Percentiles rank a stretch among this genome's conserved stretches.
These are phyloP conservation scores for Oncorhynchus masou DNA, from an alignment of 2,113 vertebrate genomes.

Conservation along the genomic window DNA sequence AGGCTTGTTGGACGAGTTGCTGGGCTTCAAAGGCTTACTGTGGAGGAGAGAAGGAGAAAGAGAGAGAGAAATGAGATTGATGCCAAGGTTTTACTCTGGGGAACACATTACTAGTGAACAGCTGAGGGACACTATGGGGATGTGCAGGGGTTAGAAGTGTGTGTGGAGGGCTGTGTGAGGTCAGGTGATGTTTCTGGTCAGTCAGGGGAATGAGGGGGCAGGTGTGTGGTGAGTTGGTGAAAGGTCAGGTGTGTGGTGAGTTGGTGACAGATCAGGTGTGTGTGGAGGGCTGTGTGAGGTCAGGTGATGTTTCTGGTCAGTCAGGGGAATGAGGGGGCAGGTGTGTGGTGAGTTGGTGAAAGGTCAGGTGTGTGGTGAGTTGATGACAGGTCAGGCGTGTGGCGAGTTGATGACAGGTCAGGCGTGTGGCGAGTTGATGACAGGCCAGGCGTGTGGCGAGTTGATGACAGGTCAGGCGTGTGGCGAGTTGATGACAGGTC, in stretches of 20 bases:
- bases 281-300: too few species aligned
- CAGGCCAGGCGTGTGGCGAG: background rate
- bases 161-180: background rate
- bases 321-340: too few species aligned
- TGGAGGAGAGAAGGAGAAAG: background rate
- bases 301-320: too few species aligned
- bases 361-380: background rate
- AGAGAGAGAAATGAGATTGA: background rate
- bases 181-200: background rate
- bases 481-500: background rate
- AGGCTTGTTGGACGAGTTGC: constrained; percentile 76
- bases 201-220: background rate
- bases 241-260: background rate
- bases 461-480: background rate
- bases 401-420: background rate
- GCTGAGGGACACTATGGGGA: background rate
- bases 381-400: background rate
- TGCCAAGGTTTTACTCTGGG: background rate
- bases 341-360: background rate
- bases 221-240: background rate
- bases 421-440: background rate
- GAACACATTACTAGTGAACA: background rate
- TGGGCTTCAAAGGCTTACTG: constrained; percentile 77
- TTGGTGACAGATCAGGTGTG: background rate
- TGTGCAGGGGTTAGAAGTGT: background rate